phyloP scores from a whole-genome alignment of 2,888 invertebrate genomes.

The Hipparchia sbordonii region DNA sequence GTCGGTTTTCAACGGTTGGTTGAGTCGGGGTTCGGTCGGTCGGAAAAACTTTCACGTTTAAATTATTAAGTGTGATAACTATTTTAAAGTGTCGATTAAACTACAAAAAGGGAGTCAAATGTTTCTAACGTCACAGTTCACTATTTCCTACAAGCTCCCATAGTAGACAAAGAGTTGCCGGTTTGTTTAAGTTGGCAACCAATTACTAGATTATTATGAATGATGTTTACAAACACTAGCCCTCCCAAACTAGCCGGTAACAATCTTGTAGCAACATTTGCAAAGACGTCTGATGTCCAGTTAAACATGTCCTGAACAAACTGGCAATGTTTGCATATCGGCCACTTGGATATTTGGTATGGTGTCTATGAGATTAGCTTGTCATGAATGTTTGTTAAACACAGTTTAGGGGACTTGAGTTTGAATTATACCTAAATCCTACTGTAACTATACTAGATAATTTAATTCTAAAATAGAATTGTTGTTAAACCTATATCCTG shows the following conservation, averaged over 20 bases:
- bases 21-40: too few relatives aligned
- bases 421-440: conserved; percentile 9
- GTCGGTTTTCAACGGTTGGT: too few relatives aligned
- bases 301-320: conserved; percentile 44
- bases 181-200: not conserved
- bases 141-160: too few relatives aligned
- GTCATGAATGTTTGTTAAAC: conserved; percentile 28
- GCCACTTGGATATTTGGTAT: conserved; percentile 51
- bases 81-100: not conserved
- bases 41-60: too few relatives aligned
- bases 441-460: too few relatives aligned
- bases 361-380: conserved; percentile 39
- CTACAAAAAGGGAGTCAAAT: too few relatives aligned
- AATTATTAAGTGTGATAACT: too few relatives aligned
- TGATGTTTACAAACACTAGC: conserved; percentile 10
- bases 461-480: too few relatives aligned
- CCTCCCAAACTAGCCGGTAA: conserved; percentile 19
- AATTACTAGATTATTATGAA: not conserved
- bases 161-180: too few relatives aligned
- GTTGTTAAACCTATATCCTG: too few relatives aligned
- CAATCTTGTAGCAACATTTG: conserved; percentile 34
- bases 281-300: conserved; percentile 40
- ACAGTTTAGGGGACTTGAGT: not conserved
- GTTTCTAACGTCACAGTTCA: too few relatives aligned
- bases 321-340: conserved; percentile 47